Percentiles rank a stretch among this genome's conserved stretches.
These are phyloP conservation scores for Rosalia funebris DNA, from an alignment of 2,888 invertebrate genomes.

Conservation along the genomic window DNA sequence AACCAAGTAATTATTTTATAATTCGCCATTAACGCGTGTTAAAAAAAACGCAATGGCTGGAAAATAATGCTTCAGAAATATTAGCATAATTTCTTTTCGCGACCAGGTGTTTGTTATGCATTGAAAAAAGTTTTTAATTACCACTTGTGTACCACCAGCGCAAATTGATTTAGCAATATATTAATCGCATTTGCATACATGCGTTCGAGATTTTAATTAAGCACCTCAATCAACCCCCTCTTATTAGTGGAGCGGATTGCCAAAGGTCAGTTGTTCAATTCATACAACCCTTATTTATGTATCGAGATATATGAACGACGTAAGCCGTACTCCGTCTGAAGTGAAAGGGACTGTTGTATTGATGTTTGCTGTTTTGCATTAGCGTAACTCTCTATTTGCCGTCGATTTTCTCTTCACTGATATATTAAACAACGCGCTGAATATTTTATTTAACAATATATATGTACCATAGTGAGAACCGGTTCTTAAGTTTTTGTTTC, in stretches of 20 bases:
- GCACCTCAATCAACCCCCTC: conserved; percentile 5
- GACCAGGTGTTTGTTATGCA: conserved; percentile 12
- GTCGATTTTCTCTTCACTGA: no score
- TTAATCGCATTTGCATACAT: conserved; percentile 22
- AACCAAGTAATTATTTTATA: neutral
- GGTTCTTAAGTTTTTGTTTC: no score
- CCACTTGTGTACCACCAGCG: conserved; percentile 16
- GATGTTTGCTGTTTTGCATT: no score
- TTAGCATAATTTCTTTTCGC: conserved; percentile 17
- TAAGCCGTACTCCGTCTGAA: no score
- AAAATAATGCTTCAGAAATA: conserved; percentile 10
- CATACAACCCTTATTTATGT: neutral
- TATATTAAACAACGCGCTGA: no score
- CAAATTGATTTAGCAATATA: conserved; percentile 4
- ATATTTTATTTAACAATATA: no score
- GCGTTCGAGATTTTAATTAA: conserved; percentile 17
- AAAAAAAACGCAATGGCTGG: no score
- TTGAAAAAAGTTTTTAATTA: conserved; percentile 22
- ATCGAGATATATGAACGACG: no score
- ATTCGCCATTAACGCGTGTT: neutral
- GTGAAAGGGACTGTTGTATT: no score
- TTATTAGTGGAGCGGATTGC: neutral
- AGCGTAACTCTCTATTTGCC: no score
- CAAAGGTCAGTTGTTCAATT: neutral
- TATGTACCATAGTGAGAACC: no score